A percentile compares a stretch with the other conserved stretches of the same genome.
Conservation (phyloP, 2,113 vertebrate species). For the Formicarius rufipectus region DNA sequence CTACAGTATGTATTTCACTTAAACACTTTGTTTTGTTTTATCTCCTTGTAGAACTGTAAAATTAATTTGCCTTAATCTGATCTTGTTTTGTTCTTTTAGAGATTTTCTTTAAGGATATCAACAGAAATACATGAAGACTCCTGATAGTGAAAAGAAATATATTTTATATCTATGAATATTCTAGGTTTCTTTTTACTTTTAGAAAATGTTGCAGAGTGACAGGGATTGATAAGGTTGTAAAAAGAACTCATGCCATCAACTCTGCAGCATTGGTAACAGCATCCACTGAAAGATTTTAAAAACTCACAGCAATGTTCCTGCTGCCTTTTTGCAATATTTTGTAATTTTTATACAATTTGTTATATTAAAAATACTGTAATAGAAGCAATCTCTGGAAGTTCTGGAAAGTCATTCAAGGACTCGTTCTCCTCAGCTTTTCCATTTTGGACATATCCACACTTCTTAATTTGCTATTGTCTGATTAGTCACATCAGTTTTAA, state of each 20-base stretch:
- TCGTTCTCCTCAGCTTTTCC: background rate
- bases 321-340: background rate
- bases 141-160: background rate
- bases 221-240: background rate
- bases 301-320: background rate
- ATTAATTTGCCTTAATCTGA: background rate
- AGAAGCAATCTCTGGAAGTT: background rate
- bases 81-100: constrained; percentile 53
- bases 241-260: background rate
- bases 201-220: background rate
- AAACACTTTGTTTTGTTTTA: background rate
- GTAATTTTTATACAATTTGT: background rate
- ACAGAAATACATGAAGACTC: constrained; percentile 63
- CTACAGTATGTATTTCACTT: background rate
- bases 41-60: background rate
- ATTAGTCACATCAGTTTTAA: background rate
- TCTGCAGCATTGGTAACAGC: background rate
- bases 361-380: background rate
- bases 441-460: background rate
- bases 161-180: background rate
- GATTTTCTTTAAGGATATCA: constrained; percentile 58
- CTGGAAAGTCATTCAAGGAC: background rate
- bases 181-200: background rate
- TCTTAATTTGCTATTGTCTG: background rate
- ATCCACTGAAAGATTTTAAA: background rate